Evolutionary conservation across 2,113 vertebrate species (phyloP), one percentile per base, ranked within the genome.

Genomic region (Notechis scutatus): DNA sequence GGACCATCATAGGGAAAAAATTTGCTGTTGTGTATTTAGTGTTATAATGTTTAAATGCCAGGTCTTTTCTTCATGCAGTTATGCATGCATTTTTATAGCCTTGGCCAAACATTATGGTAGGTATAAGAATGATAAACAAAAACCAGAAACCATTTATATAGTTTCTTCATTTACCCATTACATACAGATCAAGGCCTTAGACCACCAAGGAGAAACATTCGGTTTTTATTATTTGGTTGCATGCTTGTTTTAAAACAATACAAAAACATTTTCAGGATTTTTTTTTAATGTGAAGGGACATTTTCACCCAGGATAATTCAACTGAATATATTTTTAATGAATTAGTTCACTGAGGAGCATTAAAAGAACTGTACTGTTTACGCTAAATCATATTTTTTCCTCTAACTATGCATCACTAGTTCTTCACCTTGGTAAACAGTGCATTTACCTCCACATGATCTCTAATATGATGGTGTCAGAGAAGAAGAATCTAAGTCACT

Each of bases 21-120:
- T 95, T 95, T 96, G 23, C 86, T 94, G 26, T 96, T 94, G 85
- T 91, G 94, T 54, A 9, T 56, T 92, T 56, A 92, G 92, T 90
- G 90, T 94, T 96, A 94, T 61, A 95, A 54, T 93, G 90, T 85
- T 34, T 90, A 94, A 91, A 54, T 89, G 57, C 89, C 90, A 47
- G 74, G 90, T 93, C 5, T 86, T 94, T 92, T 94, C 91, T 39
- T 95, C 52, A 95, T 23, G 74, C 26, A 69, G 11, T 88, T 55
- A 90, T 74, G 57, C 52, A 88, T 88, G 92, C 10, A 74, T 26
- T 59, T 69, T 81, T 90, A 34, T 61, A 88, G 21, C 52, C 42
- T 93, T 85, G 42, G 47, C 34, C n/a, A 90, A 92, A 93, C 94
- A 95, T 90, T 93, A 94, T 86, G 47, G 24, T 90, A 93, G 87